Base-by-base conservation (phyloP, 2,888 invertebrate species). In the Ennomos fuscantarius region DNA sequence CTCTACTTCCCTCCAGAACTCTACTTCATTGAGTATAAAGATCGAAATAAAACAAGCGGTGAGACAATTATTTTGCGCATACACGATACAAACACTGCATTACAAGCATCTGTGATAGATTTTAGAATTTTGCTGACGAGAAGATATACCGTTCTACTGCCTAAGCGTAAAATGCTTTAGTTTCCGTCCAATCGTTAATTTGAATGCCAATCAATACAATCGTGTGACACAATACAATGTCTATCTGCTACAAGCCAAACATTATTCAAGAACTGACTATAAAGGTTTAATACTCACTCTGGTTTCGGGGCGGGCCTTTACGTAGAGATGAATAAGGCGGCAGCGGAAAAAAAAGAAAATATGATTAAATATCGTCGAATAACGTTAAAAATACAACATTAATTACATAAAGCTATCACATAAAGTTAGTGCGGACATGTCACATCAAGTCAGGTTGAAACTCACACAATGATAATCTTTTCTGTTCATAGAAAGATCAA, bases 221-320 rank as follows among this genome's bases (percentile, higher is more conserved):
- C 65, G 72, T 73, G 72, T 80, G 75, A 76, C 73, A 79, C 78
- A 73, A 71, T 68, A 73, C 74, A 72, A 63, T 73, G 71, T 75
- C 69, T 74, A 74, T 74, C 76, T 75, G 79, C 84, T 82, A 77
- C 68, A 90, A 89, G 90, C 89, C 69, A 90, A 89, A 90, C 90
- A 66, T 59, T 68, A 63, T 66, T 62, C 69, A 70, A 70, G 66
- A 66, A 72, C 53, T 53, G 34, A 10, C 66, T 65, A 47, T 65
- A 65, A 60, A 60, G 44, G 65, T 68, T 66, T 61, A 72, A 64
- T 85, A 94, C 94, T 94, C 93, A 94, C 94, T 94, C 94, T 91
- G 87, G 93, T 92, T 93, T 94, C 88, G 93, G 93, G 90, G 94
- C 94, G 88, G 93, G 94, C 87, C 94, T 94, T 93, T 93, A 88